phyloP scores from a whole-genome alignment of 2,888 invertebrate species.

The Gnatocerus cornutus region DNA sequence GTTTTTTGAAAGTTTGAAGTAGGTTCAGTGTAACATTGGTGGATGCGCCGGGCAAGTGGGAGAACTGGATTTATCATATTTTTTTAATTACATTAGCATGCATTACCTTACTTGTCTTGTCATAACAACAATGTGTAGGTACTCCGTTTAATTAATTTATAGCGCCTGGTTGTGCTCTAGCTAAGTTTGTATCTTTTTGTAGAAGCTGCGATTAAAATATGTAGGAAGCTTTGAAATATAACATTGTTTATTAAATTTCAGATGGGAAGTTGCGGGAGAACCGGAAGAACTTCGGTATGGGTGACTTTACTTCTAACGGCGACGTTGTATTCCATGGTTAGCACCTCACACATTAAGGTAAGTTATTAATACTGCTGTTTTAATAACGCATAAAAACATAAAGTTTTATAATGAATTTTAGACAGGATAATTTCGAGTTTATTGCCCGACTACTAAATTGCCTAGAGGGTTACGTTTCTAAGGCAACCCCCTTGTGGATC shows the following conservation, averaged over 20 bases:
- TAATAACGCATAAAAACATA: slow-evolving; percentile 30
- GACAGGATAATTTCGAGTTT: slow-evolving; percentile 15
- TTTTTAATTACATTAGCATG: too few relatives aligned
- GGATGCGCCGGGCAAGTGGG: too few relatives aligned
- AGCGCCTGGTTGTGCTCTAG: not conserved
- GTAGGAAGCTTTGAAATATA: slow-evolving; percentile 30
- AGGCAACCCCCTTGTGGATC: slow-evolving; percentile 20
- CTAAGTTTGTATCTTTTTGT: not conserved
- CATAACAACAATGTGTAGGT: too few relatives aligned
- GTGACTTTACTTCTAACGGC: slow-evolving; percentile 41
- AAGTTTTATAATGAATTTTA: slow-evolving; percentile 29
- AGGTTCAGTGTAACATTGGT: too few relatives aligned
- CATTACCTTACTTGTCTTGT: too few relatives aligned
- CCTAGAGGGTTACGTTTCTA: slow-evolving; percentile 25
- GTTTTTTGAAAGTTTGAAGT: too few relatives aligned
- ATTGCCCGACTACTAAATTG: slow-evolving; percentile 25
- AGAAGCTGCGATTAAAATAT: slow-evolving; percentile 1
- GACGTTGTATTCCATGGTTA: slow-evolving; percentile 27
- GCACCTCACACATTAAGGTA: slow-evolving; percentile 45
- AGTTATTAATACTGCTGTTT: slow-evolving; percentile 23
- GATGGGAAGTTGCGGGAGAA: slow-evolving; percentile 39
- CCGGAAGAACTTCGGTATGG: slow-evolving; percentile 35
- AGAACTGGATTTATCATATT: too few relatives aligned
- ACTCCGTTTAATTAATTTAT: not conserved
- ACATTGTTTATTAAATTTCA: slow-evolving; percentile 45